Percentiles rank a stretch among this genome's conserved stretches.
Evolutionary conservation across 2,797 vertebrate species (phyloP).

Genomic region (Pipistrellus kuhlii): DNA sequence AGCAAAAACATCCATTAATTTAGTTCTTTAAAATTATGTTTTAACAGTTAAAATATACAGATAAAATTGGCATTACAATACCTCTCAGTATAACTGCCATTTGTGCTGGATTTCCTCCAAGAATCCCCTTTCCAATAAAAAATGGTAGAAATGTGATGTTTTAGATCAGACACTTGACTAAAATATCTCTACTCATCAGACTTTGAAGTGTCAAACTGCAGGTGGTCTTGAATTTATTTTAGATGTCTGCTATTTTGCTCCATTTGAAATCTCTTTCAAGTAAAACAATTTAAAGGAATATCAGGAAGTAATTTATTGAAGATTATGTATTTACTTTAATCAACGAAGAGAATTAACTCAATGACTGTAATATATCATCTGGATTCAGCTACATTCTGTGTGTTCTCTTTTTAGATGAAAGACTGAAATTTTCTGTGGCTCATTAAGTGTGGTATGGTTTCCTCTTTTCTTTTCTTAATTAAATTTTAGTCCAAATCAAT

Average conservation of each 20-base stretch:
- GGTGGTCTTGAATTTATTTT: constrained; percentile 57
- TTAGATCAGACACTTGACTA: constrained; percentile 54
- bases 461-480: constrained; percentile 68
- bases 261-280: constrained; percentile 67
- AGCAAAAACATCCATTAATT: constrained; percentile 15
- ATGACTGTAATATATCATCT: constrained; percentile 55
- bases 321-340: constrained; percentile 75
- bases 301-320: constrained; percentile 73
- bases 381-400: constrained; percentile 32
- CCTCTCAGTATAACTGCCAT: background rate
- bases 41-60: constrained; percentile 1
- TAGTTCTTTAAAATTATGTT: constrained; percentile 35
- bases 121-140: background rate
- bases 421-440: constrained; percentile 49
- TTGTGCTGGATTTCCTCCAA: constrained; percentile 1
- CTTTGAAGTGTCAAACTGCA: constrained; percentile 55
- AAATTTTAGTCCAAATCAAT: constrained; percentile 60
- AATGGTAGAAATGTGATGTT: constrained; percentile 48
- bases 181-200: constrained; percentile 65
- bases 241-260: constrained; percentile 55
- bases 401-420: constrained; percentile 60
- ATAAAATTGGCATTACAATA: constrained; percentile 4
- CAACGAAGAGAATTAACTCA: constrained; percentile 65
- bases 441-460: constrained; percentile 60
- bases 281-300: constrained; percentile 64